These are phyloP conservation scores for Sceloporus tristichus DNA, from an alignment of 2,113 vertebrate species.

Conservation along the genomic window DNA sequence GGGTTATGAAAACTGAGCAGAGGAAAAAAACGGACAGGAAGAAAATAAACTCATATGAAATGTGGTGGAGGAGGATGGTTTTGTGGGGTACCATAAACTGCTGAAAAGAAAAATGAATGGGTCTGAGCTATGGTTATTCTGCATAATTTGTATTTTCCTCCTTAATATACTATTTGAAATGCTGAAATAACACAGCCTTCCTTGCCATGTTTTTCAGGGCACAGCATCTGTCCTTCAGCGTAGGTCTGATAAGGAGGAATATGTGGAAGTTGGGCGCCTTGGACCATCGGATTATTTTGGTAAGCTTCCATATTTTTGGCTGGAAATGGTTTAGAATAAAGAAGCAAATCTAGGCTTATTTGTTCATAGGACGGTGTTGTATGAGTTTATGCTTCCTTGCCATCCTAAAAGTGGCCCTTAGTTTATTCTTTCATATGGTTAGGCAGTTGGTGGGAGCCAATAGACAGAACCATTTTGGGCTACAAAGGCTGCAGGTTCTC, in stretches of 20 bases:
- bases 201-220: constrained; percentile 80
- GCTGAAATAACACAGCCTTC: constrained; percentile 23
- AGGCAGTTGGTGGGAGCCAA: background rate
- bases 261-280: constrained; percentile 93
- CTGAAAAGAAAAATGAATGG: no score
- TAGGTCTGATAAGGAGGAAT: constrained; percentile 94
- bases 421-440: background rate
- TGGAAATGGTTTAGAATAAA: constrained; percentile 7
- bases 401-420: background rate
- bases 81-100: no score
- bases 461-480: background rate
- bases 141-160: no score
- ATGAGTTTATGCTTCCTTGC: background rate
- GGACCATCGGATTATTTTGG: constrained; percentile 98
- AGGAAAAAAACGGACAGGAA: no score
- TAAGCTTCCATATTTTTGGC: constrained; percentile 72
- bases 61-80: no score
- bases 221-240: constrained; percentile 96
- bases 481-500: no score
- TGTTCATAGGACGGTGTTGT: no score
- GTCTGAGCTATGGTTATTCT: background rate
- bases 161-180: background rate
- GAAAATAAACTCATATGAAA: no score
- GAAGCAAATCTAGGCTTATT: background rate
- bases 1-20: no score